Evolutionary conservation across 1,140 invertebrate genomes (phyloP).

Genomic region (Drosophila albomicans): DNA sequence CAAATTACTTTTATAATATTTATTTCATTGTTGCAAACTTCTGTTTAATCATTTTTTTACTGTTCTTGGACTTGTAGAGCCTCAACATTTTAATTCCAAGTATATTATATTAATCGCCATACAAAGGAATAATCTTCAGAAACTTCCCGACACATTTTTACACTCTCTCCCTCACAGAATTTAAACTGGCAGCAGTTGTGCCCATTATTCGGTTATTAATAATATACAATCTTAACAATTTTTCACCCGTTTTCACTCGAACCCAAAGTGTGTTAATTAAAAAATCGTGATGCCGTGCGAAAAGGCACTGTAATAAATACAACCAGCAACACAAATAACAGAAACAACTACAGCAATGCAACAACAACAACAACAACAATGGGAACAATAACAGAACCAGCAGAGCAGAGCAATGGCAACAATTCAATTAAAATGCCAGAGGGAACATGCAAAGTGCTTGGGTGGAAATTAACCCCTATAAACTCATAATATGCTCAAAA

Average conservation of each 20-base stretch:
- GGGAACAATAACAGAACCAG: conserved; percentile 36
- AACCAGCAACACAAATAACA: conserved; percentile 31
- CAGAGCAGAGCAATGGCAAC: conserved; percentile 69
- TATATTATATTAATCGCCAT: no score
- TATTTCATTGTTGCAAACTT: no score
- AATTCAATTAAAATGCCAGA: conserved; percentile 81
- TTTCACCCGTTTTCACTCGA: conserved; percentile 25
- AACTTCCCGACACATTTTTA: background rate
- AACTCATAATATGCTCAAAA: conserved; percentile 83
- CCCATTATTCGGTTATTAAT: background rate
- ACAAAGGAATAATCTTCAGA: no score
- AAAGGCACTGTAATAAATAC: conserved; percentile 64
- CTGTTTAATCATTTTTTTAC: no score
- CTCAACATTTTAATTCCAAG: background rate
- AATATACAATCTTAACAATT: conserved; percentile 21
- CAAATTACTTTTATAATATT: no score
- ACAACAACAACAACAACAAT: conserved; percentile 30
- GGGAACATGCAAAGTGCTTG: conserved; percentile 73
- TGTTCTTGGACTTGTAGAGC: no score
- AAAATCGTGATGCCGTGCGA: conserved; percentile 65
- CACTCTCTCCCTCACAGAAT: background rate
- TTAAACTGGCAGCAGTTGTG: background rate
- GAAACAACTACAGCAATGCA: conserved; percentile 16
- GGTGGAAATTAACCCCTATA: conserved; percentile 82
- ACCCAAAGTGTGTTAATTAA: conserved; percentile 72